phyloP scores from a whole-genome alignment of 2,888 invertebrate genomes.

The Druceiella hillmani region DNA sequence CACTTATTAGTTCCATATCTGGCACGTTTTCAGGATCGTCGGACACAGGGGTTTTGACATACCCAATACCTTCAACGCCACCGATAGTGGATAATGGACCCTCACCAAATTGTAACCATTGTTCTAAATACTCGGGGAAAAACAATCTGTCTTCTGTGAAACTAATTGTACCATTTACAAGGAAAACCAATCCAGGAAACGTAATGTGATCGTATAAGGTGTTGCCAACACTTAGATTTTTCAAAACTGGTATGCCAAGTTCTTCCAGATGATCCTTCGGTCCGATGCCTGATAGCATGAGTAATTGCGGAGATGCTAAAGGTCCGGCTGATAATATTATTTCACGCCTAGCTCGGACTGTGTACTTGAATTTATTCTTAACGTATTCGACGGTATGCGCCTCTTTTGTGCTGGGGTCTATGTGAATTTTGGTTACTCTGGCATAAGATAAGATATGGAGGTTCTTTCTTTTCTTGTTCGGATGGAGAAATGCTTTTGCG shows the following conservation, averaged over 20 bases:
- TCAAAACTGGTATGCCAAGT: conserved; percentile 52
- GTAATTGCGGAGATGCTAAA: conserved; percentile 82
- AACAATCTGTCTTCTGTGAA: conserved; percentile 31
- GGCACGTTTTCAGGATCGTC: conserved; percentile 55
- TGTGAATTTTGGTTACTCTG: conserved; percentile 60
- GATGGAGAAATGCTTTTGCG: conserved; percentile 59
- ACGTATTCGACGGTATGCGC: conserved; percentile 66
- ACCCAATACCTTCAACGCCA: conserved; percentile 62
- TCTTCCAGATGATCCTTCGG: conserved; percentile 49
- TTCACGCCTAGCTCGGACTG: conserved; percentile 64
- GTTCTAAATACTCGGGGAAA: conserved; percentile 25
- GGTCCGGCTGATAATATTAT: conserved; percentile 83
- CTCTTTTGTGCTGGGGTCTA: conserved; percentile 54
- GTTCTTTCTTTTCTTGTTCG: conserved; percentile 55
- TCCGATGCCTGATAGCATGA: conserved; percentile 79
- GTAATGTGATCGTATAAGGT: conserved; percentile 59
- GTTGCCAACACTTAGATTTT: conserved; percentile 62
- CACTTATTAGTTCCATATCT: conserved; percentile 60
- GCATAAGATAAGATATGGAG: conserved; percentile 61
- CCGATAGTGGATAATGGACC: conserved; percentile 52
- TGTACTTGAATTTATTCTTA: conserved; percentile 42
- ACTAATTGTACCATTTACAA: conserved; percentile 37
- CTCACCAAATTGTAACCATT: conserved; percentile 39
- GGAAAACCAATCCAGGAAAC: conserved; percentile 45
- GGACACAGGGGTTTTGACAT: conserved; percentile 55